These are phyloP conservation scores for Cecidostiba fungosa DNA, from an alignment of 2,888 invertebrate species.

Conservation along the genomic window DNA sequence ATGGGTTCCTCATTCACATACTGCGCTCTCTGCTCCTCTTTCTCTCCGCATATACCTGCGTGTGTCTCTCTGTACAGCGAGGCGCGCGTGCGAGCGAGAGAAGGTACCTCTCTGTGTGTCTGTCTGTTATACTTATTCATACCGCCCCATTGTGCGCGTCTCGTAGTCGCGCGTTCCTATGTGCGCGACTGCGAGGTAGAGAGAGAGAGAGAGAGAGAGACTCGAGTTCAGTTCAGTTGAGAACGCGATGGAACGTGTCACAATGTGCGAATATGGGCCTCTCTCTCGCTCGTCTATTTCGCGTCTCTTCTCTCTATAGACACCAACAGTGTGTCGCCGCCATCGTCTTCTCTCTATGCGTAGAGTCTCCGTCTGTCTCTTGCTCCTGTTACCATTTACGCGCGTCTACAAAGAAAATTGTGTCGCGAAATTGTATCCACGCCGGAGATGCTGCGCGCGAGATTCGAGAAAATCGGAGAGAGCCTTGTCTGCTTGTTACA, in stretches of 20 bases:
- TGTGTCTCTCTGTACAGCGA: slow-evolving; percentile 72
- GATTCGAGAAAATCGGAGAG: background rate
- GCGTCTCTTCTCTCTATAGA: slow-evolving; percentile 68
- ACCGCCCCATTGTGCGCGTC: slow-evolving; percentile 76
- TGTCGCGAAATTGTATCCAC: slow-evolving; percentile 75
- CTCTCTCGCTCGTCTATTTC: slow-evolving; percentile 53
- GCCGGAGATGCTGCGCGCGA: slow-evolving; percentile 64
- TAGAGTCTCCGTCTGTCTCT: background rate
- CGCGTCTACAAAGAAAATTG: slow-evolving; percentile 74
- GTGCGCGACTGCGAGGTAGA: background rate
- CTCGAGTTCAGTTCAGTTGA: slow-evolving; percentile 78
- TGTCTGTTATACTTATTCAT: slow-evolving; percentile 80
- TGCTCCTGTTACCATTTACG: background rate
- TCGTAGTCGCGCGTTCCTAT: slow-evolving; percentile 1
- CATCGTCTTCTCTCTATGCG: slow-evolving; percentile 24
- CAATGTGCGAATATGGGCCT: slow-evolving; percentile 79
- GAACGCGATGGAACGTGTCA: slow-evolving; percentile 80
- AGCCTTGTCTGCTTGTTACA: background rate
- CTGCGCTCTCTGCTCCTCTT: slow-evolving; percentile 65
- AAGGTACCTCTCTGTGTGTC: slow-evolving; percentile 70
- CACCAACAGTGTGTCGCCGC: slow-evolving; percentile 54
- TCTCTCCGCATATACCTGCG: slow-evolving; percentile 72
- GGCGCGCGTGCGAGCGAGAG: background rate
- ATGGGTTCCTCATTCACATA: slow-evolving; percentile 81
- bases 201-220: slow-evolving; percentile 56